Evolutionary conservation across 37 sponge, comb jelly and placozoan species (phyloP).

Genomic region (Dysidea cf. avara): DNA sequence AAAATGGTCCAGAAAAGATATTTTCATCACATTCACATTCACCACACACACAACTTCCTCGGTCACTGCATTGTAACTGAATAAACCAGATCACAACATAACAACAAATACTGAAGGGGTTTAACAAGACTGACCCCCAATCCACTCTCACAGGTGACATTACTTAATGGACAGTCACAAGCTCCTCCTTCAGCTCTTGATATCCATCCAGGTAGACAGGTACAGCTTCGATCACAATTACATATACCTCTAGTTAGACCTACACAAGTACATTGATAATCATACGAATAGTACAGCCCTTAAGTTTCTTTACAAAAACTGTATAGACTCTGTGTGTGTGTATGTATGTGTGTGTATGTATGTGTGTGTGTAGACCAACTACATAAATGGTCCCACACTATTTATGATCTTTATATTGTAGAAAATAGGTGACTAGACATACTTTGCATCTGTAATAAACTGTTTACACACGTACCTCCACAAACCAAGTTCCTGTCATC

Average conservation of each 20-base stretch:
- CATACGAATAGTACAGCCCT: neutral
- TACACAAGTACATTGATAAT: no score
- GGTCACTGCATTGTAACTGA: no score
- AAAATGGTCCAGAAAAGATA: slow-evolving; percentile 29
- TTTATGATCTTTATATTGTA: slow-evolving; percentile 2
- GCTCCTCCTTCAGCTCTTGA: no score
- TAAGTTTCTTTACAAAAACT: neutral
- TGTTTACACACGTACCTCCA: slow-evolving; percentile 35
- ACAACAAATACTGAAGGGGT: no score
- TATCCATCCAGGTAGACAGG: no score
- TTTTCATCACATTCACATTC: slow-evolving; percentile 11
- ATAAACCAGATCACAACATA: no score
- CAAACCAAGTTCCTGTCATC: slow-evolving; percentile 8
- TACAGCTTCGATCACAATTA: slow-evolving; percentile 21
- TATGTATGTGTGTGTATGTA: slow-evolving; percentile 21
- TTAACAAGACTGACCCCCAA: no score
- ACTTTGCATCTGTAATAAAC: slow-evolving; percentile 8
- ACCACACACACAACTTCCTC: slow-evolving; percentile 6
- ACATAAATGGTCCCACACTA: slow-evolving; percentile 3
- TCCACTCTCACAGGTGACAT: no score
- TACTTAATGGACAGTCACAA: no score
- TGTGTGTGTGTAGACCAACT: slow-evolving; percentile 40
- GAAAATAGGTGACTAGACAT: slow-evolving; percentile 10
- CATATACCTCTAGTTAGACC: slow-evolving; percentile 19
- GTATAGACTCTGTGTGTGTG: neutral